Conservation (phyloP, 1,140 invertebrate species). For the Philopotamus ludificatus region DNA sequence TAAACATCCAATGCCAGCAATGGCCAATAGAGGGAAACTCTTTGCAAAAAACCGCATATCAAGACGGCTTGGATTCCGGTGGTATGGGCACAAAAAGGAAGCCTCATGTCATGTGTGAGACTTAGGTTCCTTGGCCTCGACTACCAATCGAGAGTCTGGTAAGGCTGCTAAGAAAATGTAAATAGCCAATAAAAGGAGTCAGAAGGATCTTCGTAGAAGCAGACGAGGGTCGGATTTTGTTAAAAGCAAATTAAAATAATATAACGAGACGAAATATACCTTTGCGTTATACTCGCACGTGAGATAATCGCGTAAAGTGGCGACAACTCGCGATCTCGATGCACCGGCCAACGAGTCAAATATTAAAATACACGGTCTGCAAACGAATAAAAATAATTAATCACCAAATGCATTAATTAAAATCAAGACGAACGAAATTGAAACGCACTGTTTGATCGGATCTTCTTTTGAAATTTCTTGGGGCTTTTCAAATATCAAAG, state of each 20-base stretch:
- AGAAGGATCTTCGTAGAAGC: not conserved
- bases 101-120: too few species aligned
- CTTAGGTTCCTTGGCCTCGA: too few species aligned
- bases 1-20: too few species aligned
- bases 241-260: constrained; percentile 8
- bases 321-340: constrained; percentile 76
- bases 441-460: constrained; percentile 61
- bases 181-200: not conserved
- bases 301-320: constrained; percentile 85
- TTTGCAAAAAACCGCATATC: too few species aligned
- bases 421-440: not conserved
- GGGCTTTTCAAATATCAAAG: constrained; percentile 47
- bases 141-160: too few species aligned
- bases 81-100: too few species aligned
- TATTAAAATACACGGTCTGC: constrained; percentile 86
- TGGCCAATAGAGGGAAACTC: too few species aligned
- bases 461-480: constrained; percentile 46
- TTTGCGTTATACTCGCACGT: constrained; percentile 86
- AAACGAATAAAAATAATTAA: constrained; percentile 44
- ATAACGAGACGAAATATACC: constrained; percentile 48
- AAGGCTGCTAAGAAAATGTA: not conserved
- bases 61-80: too few species aligned
- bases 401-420: constrained; percentile 1
- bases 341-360: constrained; percentile 90
- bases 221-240: not conserved